Evolutionary conservation across 2,113 vertebrate genomes (phyloP).

Genomic region (Phylloscopus trochiloides): DNA sequence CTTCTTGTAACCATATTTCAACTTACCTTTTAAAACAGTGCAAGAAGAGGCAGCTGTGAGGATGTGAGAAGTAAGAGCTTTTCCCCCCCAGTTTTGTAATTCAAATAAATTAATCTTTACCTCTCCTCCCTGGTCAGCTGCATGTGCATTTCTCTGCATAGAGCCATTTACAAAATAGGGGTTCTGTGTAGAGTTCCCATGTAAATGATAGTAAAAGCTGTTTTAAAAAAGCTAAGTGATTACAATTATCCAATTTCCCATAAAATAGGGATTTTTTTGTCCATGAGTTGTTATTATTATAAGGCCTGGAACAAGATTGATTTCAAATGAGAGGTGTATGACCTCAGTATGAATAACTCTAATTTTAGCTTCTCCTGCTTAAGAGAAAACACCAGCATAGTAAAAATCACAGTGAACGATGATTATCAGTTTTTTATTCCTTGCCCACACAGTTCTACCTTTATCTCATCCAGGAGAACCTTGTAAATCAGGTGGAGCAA

Average conservation of each 20-base stretch:
- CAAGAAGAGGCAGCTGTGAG: not conserved
- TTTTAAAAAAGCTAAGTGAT: not conserved
- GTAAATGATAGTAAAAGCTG: not conserved
- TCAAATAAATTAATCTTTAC: not conserved
- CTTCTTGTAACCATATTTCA: not conserved
- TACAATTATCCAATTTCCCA: not conserved
- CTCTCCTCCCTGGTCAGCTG: not conserved
- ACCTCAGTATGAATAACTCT: not conserved
- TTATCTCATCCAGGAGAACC: not conserved
- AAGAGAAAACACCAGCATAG: fast-evolving
- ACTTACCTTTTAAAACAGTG: not conserved
- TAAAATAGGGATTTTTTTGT: not conserved
- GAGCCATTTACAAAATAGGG: not conserved
- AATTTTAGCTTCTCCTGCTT: not conserved
- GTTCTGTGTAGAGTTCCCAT: not conserved
- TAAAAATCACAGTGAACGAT: not conserved
- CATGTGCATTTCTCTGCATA: not conserved
- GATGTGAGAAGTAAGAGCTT: not conserved
- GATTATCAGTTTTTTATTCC: not conserved
- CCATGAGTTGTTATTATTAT: not conserved
- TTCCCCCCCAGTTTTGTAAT: not conserved
- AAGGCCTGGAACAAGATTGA: not conserved
- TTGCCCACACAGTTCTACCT: not conserved
- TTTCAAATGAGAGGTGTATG: not conserved
- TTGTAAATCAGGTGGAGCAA: not conserved